These are phyloP conservation scores for Rhimphoctona megacephalus DNA, from an alignment of 2,888 invertebrate genomes.

Conservation along the genomic window DNA sequence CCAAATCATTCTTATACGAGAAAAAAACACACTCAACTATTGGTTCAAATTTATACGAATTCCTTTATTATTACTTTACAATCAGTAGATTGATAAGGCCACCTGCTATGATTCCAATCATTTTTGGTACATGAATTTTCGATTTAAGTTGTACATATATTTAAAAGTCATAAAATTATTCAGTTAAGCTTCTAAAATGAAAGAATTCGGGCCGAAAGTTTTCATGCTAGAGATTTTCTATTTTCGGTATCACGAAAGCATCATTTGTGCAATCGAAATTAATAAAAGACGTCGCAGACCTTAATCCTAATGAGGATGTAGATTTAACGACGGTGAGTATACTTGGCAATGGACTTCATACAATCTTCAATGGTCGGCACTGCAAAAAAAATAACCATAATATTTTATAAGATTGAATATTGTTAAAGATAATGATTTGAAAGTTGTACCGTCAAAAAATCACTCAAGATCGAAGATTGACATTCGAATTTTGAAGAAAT, in stretches of 20 bases:
- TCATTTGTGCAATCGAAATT: constrained; percentile 23
- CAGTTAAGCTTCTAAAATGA: constrained; percentile 44
- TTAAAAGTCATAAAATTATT: background rate
- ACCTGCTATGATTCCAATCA: background rate
- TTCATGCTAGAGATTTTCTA: constrained; percentile 41
- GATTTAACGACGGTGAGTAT: constrained; percentile 49
- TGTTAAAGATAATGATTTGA: background rate
- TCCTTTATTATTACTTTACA: constrained; percentile 5
- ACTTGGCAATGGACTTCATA: background rate
- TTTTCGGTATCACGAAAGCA: constrained; percentile 19
- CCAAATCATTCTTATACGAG: background rate
- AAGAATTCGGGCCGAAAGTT: constrained; percentile 33
- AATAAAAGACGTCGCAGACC: background rate
- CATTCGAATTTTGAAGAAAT: background rate
- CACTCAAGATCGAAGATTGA: background rate
- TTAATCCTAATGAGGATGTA: constrained; percentile 41
- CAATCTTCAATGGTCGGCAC: background rate
- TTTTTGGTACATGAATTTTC: constrained; percentile 1
- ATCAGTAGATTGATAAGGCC: constrained; percentile 29
- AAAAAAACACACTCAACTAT: background rate
- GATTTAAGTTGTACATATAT: constrained; percentile 4
- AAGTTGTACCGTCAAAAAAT: background rate
- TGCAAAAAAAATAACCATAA: background rate
- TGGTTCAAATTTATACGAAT: background rate
- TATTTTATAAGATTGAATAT: background rate